Evolutionary conservation across 2,113 vertebrate genomes (phyloP), one percentile per base, ranked within the genome.

Genomic region (Coreoperca whiteheadi): DNA sequence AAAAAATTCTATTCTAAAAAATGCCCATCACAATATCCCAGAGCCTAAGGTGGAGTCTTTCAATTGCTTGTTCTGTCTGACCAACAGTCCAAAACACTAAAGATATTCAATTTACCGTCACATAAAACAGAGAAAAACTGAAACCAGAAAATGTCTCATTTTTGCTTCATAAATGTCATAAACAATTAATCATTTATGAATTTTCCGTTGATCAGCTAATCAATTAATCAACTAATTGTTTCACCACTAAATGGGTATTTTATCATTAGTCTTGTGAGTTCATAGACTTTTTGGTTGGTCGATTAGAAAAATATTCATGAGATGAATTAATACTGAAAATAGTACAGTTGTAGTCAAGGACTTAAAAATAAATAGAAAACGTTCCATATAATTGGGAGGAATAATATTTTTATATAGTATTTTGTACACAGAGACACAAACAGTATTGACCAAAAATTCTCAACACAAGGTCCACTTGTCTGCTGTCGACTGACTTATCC

Each of bases 401-500:
- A 85, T 77, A 69, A 77, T 51, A 80, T 79, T 61, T 72, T 77
- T 74, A 69, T 70, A 60, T 50, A 69, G 53, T 60, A 54, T 67
- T 51, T 81, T 83, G 57, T 70, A 90, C 61, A 86, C 71, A 90
- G 67, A 89, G 56, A 90, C 79, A 89, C 50, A 81, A 68, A 89
- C 70, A 91, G 64, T 75, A 70, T 48, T 82, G 63, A 76, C 79
- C 70, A 87, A 63, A 56, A 15, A 37, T n/a, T 70, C 25, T 79
- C 63, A 79, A 79, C 79, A 88, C 79, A 85, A 78, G 16, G 43
- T 66, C 76, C 76, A 53, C 74, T 59, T 74, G 61, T 71, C 41
- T 66, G 64, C 30, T 64, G 43, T 46, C 1, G 41, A 43, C 43
- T 15, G 43, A 46, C 37, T 64, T 32, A 74, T 12, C 11, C 15